phyloP scores from a whole-genome alignment of 2,888 invertebrate species.

The Ophion ellenae region DNA sequence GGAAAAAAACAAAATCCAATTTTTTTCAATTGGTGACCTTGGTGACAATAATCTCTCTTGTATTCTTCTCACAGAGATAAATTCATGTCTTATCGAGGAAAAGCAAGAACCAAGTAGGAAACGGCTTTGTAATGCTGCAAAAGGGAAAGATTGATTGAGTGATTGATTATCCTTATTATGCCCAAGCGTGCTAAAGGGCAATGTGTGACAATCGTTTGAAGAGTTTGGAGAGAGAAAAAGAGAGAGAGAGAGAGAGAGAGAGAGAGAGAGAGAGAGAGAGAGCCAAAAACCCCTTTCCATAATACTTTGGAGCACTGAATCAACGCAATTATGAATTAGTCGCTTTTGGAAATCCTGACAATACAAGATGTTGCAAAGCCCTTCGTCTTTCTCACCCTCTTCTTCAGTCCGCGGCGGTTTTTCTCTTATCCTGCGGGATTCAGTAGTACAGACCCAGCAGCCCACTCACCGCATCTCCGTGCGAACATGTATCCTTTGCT shows the following conservation, averaged over 20 bases:
- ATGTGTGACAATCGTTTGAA: no score
- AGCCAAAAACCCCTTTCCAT: conserved; percentile 70
- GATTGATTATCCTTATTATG: no score
- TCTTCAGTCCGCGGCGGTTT: conserved; percentile 59
- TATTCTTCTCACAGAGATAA: no score
- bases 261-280: conserved; percentile 15
- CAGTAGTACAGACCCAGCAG: conserved; percentile 36
- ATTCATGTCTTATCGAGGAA: not conserved
- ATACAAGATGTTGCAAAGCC: conserved; percentile 82
- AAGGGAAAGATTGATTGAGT: no score
- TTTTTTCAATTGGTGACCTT: no score
- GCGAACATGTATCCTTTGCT: conserved; percentile 57
- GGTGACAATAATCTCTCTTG: no score
- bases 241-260: no score
- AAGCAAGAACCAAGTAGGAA: conserved; percentile 35
- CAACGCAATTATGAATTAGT: conserved; percentile 84
- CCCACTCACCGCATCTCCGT: conserved; percentile 61
- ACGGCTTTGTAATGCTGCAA: not conserved
- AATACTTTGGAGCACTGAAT: conserved; percentile 70
- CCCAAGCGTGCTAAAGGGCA: no score
- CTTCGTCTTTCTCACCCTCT: conserved; percentile 64
- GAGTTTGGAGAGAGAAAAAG: no score
- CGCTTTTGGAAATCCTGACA: conserved; percentile 81
- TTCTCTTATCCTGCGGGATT: conserved; percentile 29
- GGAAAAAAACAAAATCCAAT: no score